Percentiles rank a stretch among this genome's conserved stretches.
phyloP scores from a whole-genome alignment of 2,888 invertebrate species.

The Thumatha senex region DNA sequence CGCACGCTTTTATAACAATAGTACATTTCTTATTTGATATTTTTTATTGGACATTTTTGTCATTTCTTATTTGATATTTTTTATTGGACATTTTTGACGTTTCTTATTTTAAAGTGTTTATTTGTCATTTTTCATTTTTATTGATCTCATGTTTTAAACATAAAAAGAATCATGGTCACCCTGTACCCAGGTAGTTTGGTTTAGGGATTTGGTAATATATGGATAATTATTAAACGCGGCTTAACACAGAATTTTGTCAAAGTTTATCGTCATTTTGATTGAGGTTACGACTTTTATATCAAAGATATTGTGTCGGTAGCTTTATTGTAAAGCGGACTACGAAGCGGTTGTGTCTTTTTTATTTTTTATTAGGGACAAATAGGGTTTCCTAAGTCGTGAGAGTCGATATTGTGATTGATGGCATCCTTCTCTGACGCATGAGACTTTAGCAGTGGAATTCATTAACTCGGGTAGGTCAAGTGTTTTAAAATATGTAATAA shows the following conservation, averaged over 20 bases:
- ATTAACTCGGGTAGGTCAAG: background rate
- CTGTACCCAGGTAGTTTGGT: slow-evolving; percentile 70
- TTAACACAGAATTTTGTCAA: slow-evolving; percentile 83
- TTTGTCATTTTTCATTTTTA: background rate
- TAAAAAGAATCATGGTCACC: slow-evolving; percentile 7
- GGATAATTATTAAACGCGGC: slow-evolving; percentile 80
- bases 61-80: too few species aligned
- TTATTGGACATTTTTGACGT: too few species aligned
- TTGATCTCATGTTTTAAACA: background rate
- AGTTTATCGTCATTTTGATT: slow-evolving; percentile 80
- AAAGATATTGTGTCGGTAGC: slow-evolving; percentile 68
- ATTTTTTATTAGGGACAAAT: slow-evolving; percentile 35
- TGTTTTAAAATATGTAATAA: too few species aligned
- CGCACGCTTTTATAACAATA: too few species aligned
- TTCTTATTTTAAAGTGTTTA: too few species aligned
- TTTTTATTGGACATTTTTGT: too few species aligned
- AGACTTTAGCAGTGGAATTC: background rate
- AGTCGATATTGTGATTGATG: slow-evolving; percentile 14
- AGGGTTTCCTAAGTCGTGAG: slow-evolving; percentile 43
- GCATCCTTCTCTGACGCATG: background rate
- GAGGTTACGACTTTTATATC: slow-evolving; percentile 74
- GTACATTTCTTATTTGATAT: too few species aligned
- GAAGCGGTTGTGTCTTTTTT: slow-evolving; percentile 23
- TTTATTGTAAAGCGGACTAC: slow-evolving; percentile 45
- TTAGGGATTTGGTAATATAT: slow-evolving; percentile 76